Conservation (phyloP, 2,888 invertebrate species). For the Apotomis turbidana region DNA sequence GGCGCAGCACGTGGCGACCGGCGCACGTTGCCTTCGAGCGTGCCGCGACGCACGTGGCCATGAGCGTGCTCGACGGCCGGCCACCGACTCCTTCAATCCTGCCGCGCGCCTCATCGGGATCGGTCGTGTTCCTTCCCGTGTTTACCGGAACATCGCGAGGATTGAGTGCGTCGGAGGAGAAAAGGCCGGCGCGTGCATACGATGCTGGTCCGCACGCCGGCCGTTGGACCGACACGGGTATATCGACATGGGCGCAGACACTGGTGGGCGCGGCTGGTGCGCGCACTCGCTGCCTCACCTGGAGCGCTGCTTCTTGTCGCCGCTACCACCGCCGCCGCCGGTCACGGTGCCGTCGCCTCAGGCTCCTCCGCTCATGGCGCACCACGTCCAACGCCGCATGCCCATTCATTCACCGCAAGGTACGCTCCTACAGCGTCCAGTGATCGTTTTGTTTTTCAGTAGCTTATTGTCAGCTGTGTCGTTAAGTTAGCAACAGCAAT, state of each 20-base stretch:
- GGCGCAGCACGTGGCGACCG: constrained; percentile 42
- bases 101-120: constrained; percentile 67
- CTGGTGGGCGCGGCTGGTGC: constrained; percentile 52
- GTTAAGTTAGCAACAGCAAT: neutral
- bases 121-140: constrained; percentile 67
- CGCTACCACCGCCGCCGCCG: constrained; percentile 42
- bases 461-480: neutral
- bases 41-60: constrained; percentile 52
- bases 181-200: constrained; percentile 66
- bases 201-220: constrained; percentile 59
- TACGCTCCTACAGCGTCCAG: constrained; percentile 15
- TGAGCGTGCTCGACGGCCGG: constrained; percentile 65
- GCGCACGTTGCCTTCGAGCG: constrained; percentile 63
- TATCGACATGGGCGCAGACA: constrained; percentile 78
- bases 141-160: constrained; percentile 48
- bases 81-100: constrained; percentile 72
- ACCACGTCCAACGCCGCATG: constrained; percentile 42
- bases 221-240: constrained; percentile 82
- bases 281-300: constrained; percentile 37
- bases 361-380: constrained; percentile 9
- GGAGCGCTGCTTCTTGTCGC: constrained; percentile 52
- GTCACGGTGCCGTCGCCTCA: constrained; percentile 36
- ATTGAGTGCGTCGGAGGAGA: constrained; percentile 63
- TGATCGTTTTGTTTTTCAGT: neutral
- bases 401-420: constrained; percentile 42